A percentile compares a stretch with the other conserved stretches of the same genome.
These are phyloP conservation scores for Esox lucius DNA, from an alignment of 2,797 vertebrate species.

Conservation along the genomic window DNA sequence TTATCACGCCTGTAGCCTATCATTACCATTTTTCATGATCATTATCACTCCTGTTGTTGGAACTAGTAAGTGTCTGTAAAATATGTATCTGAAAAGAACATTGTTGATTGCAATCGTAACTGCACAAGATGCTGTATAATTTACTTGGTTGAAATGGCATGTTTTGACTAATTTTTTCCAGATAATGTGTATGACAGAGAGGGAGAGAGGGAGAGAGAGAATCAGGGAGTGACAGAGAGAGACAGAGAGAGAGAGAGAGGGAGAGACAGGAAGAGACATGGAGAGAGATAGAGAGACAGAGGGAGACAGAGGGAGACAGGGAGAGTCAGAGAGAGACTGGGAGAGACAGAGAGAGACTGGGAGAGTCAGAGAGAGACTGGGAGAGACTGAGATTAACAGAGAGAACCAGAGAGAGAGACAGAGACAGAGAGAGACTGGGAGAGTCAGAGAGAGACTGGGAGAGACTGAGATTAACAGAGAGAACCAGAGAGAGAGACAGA, in stretches of 20 bases:
- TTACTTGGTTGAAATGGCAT: not conserved
- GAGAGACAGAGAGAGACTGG: not conserved
- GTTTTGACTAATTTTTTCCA: slow-evolving; percentile 1
- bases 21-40: no score
- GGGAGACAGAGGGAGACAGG: not conserved
- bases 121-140: not conserved
- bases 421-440: no score
- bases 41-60: not conserved
- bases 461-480: no score
- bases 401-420: not conserved
- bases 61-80: not conserved
- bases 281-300: not conserved
- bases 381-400: not conserved
- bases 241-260: not conserved
- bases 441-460: no score
- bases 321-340: no score
- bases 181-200: not conserved
- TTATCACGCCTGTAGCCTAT: not conserved
- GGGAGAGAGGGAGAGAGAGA: not conserved
- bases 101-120: not conserved
- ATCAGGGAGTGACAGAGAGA: no score
- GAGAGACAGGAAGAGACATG: not conserved
- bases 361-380: not conserved
- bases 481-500: not conserved
- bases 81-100: not conserved